Base-by-base conservation (phyloP, 1,140 invertebrate species). In the Drosophila littoralis region DNA sequence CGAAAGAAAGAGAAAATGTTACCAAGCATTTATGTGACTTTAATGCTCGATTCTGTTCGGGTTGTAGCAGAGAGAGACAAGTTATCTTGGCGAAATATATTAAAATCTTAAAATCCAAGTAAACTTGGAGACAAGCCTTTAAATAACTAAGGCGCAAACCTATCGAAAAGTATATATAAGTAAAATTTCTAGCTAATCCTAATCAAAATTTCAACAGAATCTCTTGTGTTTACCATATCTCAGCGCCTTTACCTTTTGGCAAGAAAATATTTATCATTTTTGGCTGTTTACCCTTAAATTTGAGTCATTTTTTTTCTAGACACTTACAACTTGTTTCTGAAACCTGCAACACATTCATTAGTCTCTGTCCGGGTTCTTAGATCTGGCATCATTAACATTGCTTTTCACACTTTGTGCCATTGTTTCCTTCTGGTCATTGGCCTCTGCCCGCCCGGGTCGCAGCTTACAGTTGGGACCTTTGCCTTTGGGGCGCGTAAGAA, bases 391-490 rank as follows among this genome's bases (percentile, higher is more conserved):
- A 85, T 85, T 85, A 88, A 88, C 83, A 82, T 79, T 77, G 76
- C 64, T 78, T 64, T 86, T 86, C 83, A 88, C 82, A 86, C 82
- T 86, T 88, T 55, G 64, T 43, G 73, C 67, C 68, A 77, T 85
- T 85, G 83, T 86, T 86, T 54, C 57, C 68, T 67, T 63, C 75
- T 88, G 82, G 82, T 86, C 82, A 88, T 79, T 83, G 82, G 83
- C 82, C 81, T 43, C 35, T 22, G 63, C 45, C 36, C 33, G 45
- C 22, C 9, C 28, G 51, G 68, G 52, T 65, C 52, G 43, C 4
- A 55, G 40, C 42, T 70, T 63, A 51, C 55, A 42, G 58, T 38
- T 79, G 57, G 15, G 17, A 42, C 66, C 48, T 32, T 45, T 28
- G 69, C 66, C 77, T 60, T 64, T 48, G 13, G 74, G 58, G 22